Percentiles rank a stretch among this genome's conserved stretches.
These are phyloP conservation scores for Platorchestia sp. DNA, from an alignment of 1,140 invertebrate species.

Conservation along the genomic window DNA sequence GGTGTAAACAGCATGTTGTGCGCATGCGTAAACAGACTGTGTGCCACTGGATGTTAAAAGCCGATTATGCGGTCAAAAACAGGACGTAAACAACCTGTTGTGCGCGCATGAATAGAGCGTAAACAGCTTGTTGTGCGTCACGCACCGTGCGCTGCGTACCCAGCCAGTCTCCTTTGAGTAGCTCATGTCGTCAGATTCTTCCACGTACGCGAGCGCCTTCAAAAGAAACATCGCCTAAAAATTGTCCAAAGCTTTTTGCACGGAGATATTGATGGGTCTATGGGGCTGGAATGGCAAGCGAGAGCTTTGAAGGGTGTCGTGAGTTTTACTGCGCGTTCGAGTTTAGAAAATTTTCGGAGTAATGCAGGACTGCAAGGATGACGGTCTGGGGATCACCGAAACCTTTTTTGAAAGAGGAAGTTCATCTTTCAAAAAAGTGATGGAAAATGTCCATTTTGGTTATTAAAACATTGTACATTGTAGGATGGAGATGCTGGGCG, in stretches of 20 bases:
- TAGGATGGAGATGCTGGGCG: too few relatives aligned
- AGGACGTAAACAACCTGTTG: background rate
- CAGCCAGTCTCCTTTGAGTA: background rate
- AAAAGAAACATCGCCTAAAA: background rate
- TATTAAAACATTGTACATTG: too few relatives aligned
- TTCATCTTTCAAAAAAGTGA: too few relatives aligned
- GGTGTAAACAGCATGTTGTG: background rate
- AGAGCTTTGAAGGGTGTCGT: background rate
- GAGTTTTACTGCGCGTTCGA: background rate
- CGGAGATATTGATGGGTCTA: background rate
- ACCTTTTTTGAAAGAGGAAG: too few relatives aligned
- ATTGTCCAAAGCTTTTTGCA: background rate
- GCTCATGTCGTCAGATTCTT: background rate
- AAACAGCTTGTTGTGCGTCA: background rate
- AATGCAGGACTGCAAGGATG: background rate
- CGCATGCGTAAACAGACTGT: background rate
- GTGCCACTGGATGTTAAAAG: too few relatives aligned
- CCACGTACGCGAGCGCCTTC: background rate
- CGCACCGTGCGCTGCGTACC: background rate
- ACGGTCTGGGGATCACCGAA: background rate
- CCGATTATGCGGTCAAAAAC: background rate
- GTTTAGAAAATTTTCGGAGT: background rate
- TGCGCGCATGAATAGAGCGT: background rate
- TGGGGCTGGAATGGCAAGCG: background rate
- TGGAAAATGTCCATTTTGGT: too few relatives aligned